A percentile compares a stretch with the other conserved stretches of the same genome.
Conservation (phyloP, 2,113 vertebrate species). For the Campylorhamphus procurvoides region DNA sequence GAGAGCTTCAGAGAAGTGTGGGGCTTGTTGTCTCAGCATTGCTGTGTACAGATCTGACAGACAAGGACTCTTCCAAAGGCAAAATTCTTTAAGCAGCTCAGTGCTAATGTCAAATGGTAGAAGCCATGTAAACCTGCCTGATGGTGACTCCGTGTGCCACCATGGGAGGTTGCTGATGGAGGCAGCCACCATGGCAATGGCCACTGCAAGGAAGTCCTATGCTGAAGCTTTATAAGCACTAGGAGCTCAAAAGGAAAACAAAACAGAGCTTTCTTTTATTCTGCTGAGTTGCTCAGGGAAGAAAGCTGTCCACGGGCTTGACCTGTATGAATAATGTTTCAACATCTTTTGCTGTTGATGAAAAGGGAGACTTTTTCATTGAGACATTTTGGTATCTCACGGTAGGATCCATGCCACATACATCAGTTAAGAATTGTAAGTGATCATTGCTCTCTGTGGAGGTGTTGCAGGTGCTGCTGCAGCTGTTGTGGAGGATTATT, state of each 20-base stretch:
- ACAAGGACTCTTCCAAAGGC: neutral
- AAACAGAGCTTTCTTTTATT: neutral
- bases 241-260: neutral
- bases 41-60: neutral
- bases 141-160: neutral
- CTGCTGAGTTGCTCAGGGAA: neutral
- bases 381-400: neutral
- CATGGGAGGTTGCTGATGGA: neutral
- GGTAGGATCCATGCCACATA: neutral
- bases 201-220: neutral
- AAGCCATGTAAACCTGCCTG: neutral
- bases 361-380: neutral
- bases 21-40: neutral
- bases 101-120: fast-evolving
- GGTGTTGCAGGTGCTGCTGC: neutral
- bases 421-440: neutral
- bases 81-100: neutral
- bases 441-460: neutral
- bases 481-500: neutral
- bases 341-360: neutral
- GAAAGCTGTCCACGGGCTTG: neutral
- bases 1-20: neutral
- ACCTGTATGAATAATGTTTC: neutral
- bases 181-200: neutral
- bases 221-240: neutral